Evolutionary conservation across 2,797 vertebrate species (phyloP).

Genomic region (Pogoniulus pusillus): DNA sequence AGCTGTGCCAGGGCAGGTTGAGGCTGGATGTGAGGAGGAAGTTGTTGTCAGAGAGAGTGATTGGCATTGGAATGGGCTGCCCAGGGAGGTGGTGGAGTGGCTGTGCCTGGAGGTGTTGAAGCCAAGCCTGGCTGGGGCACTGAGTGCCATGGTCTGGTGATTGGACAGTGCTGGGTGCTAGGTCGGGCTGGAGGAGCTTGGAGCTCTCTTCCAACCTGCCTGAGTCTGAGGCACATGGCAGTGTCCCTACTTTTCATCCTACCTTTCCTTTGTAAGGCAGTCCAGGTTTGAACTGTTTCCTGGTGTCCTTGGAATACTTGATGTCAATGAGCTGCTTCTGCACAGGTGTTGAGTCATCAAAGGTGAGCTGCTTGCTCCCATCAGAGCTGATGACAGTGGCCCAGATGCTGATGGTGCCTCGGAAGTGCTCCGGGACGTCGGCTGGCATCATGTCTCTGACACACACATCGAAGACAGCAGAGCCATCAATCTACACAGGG

Average conservation of each 20-base stretch:
- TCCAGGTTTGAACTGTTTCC: conserved; percentile 94
- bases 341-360: conserved; percentile 89
- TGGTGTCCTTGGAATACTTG: conserved; percentile 90
- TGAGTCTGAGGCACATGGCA: background rate
- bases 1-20: no score
- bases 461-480: conserved; percentile 86
- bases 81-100: no score
- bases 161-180: no score
- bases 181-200: no score
- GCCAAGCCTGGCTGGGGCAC: no score
- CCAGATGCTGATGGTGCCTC: conserved; percentile 90
- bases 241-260: background rate
- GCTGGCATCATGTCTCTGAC: conserved; percentile 91
- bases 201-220: no score
- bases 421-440: conserved; percentile 91
- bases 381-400: conserved; percentile 84
- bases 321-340: conserved; percentile 95
- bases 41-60: no score
- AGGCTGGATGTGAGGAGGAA: no score
- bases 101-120: no score
- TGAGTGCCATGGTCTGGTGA: no score
- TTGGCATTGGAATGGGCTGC: no score
- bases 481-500: conserved; percentile 83
- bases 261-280: conserved; percentile 94
- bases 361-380: conserved; percentile 87